These are phyloP conservation scores for Bursaphelenchus okinawaensis DNA, from an alignment of 2,888 invertebrate genomes.

Conservation along the genomic window DNA sequence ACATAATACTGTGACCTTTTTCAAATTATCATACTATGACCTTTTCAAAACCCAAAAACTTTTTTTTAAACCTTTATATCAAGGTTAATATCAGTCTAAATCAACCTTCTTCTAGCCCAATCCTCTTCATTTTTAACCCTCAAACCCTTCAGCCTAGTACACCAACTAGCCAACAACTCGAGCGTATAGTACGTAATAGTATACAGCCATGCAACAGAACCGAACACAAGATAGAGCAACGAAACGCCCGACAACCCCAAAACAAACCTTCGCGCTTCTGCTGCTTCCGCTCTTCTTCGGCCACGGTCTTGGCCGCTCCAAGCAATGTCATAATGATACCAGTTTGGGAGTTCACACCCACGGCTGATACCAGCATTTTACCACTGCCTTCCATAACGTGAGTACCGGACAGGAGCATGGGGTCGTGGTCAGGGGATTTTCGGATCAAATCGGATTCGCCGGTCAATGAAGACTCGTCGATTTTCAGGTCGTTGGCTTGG, in stretches of 20 bases:
- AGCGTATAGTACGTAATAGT: too few relatives aligned
- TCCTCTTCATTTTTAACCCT: too few relatives aligned
- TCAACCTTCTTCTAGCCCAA: too few relatives aligned
- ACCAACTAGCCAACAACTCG: too few relatives aligned
- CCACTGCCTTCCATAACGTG: conserved; percentile 99
- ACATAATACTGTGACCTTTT: too few relatives aligned
- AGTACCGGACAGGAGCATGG: conserved; percentile 63
- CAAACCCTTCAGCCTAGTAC: too few relatives aligned
- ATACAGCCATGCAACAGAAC: background rate
- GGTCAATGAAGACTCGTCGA: conserved; percentile 61
- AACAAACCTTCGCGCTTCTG: conserved; percentile 47
- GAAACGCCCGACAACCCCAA: background rate
- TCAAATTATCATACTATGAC: too few relatives aligned
- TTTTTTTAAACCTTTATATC: too few relatives aligned
- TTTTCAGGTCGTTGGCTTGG: conserved; percentile 96
- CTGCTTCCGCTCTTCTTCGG: conserved; percentile 51
- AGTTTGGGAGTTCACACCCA: conserved; percentile 87
- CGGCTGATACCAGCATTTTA: conserved; percentile 87
- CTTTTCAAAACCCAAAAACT: too few relatives aligned
- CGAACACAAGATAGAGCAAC: conserved; percentile 1
- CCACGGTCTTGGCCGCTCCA: conserved; percentile 54
- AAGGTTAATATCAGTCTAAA: too few relatives aligned
- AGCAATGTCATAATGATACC: conserved; percentile 58
- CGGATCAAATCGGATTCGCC: conserved; percentile 58
- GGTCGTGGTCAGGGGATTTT: conserved; percentile 55